Percentiles rank a stretch among this genome's conserved stretches.
Conservation (phyloP, 2,113 vertebrate species). For the Gambusia affinis region DNA sequence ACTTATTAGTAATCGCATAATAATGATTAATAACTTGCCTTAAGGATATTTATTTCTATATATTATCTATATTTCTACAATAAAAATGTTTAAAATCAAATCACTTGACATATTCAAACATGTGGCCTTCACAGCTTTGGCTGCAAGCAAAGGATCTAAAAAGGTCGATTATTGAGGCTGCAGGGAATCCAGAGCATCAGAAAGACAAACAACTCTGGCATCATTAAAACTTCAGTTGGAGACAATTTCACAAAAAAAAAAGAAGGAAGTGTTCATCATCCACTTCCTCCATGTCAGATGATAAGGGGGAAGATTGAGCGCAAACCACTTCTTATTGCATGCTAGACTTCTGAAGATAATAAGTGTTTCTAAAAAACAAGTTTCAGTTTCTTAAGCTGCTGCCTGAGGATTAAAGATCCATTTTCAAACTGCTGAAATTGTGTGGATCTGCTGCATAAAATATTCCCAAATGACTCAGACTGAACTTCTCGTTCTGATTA, state of each 20-base stretch:
- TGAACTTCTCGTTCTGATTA: neutral
- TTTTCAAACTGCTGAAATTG: neutral
- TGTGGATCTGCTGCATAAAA: neutral
- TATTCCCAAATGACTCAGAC: neutral
- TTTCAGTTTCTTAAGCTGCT: neutral
- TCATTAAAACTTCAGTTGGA: neutral
- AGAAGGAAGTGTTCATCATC: neutral
- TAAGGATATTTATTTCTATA: too few species aligned
- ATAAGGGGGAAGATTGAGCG: constrained; percentile 10
- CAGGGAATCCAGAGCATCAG: neutral
- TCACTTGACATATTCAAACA: neutral
- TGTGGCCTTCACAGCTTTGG: neutral
- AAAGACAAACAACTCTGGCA: neutral
- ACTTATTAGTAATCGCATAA: too few species aligned
- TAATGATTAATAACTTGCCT: too few species aligned
- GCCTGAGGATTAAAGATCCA: neutral
- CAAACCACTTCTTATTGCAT: neutral
- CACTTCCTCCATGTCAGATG: constrained; percentile 8
- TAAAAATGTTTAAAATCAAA: too few species aligned
- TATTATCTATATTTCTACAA: too few species aligned
- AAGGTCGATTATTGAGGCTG: neutral
- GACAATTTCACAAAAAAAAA: constrained; percentile 1
- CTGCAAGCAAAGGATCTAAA: neutral
- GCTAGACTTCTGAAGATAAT: neutral
- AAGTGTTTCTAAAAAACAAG: neutral